Percentiles rank a stretch among this genome's conserved stretches.
Conservation (phyloP, 2,888 invertebrate genomes). For the Cenopis cana region DNA sequence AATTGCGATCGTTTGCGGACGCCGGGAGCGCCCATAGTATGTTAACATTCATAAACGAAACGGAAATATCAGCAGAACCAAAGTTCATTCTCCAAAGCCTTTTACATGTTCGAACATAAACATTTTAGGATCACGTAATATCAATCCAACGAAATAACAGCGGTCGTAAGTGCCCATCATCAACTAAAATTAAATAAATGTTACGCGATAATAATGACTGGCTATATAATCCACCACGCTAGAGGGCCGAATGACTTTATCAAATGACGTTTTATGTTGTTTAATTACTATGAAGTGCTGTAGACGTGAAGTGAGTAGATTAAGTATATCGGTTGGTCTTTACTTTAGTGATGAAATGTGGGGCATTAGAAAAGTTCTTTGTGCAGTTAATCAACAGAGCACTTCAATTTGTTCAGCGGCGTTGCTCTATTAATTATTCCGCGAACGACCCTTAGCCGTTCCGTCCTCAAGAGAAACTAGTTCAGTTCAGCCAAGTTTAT, state of each 20-base stretch:
- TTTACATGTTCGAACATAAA: not conserved
- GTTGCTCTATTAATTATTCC: conserved; percentile 52
- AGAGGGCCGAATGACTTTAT: conserved; percentile 28
- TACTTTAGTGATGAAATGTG: conserved; percentile 47
- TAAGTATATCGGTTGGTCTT: conserved; percentile 45
- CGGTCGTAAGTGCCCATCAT: conserved; percentile 27
- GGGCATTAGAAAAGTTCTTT: conserved; percentile 44
- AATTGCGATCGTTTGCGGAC: conserved; percentile 56
- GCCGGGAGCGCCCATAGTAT: conserved; percentile 12
- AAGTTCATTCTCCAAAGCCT: not conserved
- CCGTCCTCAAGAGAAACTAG: conserved; percentile 40
- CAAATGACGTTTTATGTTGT: conserved; percentile 7
- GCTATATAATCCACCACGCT: conserved; percentile 8
- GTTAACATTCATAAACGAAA: conserved; percentile 21
- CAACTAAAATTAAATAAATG: conserved; percentile 32
- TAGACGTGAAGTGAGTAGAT: conserved; percentile 34
- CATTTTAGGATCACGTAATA: not conserved
- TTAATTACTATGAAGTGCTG: conserved; percentile 29
- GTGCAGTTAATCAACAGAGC: conserved; percentile 49
- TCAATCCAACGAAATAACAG: conserved; percentile 17
- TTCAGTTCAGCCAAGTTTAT: conserved; percentile 29
- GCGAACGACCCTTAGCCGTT: conserved; percentile 45
- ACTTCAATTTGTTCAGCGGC: conserved; percentile 51
- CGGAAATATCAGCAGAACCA: not conserved
- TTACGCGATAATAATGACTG: conserved; percentile 25